Conservation (phyloP, 2,888 invertebrate species). For the Branchipolynoe longqiensis region DNA sequence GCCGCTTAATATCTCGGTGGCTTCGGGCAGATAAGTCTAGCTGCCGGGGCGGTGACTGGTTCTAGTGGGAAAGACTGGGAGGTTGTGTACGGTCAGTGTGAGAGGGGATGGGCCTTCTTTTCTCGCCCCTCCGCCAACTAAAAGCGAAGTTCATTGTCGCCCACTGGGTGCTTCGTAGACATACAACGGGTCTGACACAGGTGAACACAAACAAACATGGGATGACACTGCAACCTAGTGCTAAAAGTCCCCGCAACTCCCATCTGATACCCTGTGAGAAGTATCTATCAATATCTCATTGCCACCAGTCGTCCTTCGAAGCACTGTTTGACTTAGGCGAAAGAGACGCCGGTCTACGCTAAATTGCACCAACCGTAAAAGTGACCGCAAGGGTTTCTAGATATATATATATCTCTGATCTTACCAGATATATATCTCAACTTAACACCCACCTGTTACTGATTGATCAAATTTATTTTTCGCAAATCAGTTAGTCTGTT, state of each 20-base stretch:
- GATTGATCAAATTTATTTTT: too few species aligned
- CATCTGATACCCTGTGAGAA: too few species aligned
- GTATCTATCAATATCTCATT: too few species aligned
- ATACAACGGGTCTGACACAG: background rate
- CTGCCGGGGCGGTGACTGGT: background rate
- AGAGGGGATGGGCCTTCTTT: background rate
- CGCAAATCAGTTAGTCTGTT: too few species aligned
- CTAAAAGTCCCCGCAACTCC: background rate
- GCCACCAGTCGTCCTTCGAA: too few species aligned
- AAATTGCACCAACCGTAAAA: too few species aligned
- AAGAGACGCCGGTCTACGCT: too few species aligned
- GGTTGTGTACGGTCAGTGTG: background rate
- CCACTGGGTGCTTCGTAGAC: background rate
- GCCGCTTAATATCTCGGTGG: constrained; percentile 31
- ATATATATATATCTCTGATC: background rate
- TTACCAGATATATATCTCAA: background rate
- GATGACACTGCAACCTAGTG: constrained; percentile 36
- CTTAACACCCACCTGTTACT: background rate
- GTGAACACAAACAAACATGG: constrained; percentile 15
- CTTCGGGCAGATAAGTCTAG: constrained; percentile 2
- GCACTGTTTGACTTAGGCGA: too few species aligned
- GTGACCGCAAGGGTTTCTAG: too few species aligned
- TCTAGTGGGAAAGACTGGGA: constrained; percentile 13
- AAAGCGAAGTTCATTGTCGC: constrained; percentile 8
- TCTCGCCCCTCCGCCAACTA: background rate